These are phyloP conservation scores for Lycophotia porphyrea DNA, from an alignment of 2,888 invertebrate species.

Conservation along the genomic window DNA sequence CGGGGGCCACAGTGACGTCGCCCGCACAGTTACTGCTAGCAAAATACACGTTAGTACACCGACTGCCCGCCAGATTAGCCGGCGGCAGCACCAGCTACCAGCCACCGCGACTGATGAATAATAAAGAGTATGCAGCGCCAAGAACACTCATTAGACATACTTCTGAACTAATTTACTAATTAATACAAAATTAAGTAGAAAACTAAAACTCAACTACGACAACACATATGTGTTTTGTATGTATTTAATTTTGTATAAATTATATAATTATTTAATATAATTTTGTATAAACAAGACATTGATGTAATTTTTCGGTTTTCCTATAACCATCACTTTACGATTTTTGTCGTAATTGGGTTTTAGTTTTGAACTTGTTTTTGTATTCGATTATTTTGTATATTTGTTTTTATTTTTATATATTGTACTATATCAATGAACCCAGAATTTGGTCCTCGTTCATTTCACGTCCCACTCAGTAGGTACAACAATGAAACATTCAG, in stretches of 20 bases:
- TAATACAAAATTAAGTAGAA: too few species aligned
- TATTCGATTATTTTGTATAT: not conserved
- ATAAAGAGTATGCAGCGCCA: conserved; percentile 4
- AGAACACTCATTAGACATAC: not conserved
- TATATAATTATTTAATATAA: too few species aligned
- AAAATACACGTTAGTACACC: conserved; percentile 23
- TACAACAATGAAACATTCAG: too few species aligned
- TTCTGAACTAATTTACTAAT: too few species aligned
- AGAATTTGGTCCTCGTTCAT: not conserved
- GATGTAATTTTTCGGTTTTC: not conserved
- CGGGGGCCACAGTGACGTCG: conserved; percentile 53
- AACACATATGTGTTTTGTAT: too few species aligned
- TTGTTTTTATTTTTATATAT: too few species aligned
- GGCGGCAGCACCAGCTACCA: not conserved
- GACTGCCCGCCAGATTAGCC: not conserved
- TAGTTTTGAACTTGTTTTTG: not conserved
- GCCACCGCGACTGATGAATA: conserved; percentile 4
- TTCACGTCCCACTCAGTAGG: not conserved
- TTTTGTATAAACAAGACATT: not conserved
- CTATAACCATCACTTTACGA: too few species aligned
- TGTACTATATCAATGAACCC: too few species aligned
- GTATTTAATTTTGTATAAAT: too few species aligned
- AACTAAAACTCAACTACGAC: too few species aligned
- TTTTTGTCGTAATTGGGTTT: too few species aligned
- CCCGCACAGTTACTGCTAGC: conserved; percentile 66